Percentiles rank a stretch among this genome's conserved stretches.
Evolutionary conservation across 2,113 vertebrate genomes (phyloP).

Genomic region (Nerophis lumbriciformis): DNA sequence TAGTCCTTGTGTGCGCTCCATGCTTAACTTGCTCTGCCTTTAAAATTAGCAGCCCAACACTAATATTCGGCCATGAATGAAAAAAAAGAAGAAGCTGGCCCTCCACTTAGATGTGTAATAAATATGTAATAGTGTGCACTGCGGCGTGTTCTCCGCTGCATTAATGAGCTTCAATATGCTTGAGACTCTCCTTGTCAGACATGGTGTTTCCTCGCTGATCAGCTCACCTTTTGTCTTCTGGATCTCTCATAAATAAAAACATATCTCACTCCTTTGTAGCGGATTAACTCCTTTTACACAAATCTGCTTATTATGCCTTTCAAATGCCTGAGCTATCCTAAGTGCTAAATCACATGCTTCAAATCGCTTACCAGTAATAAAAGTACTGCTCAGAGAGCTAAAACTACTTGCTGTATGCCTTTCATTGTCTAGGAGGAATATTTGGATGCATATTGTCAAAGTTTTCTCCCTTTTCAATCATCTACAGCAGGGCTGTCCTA

Average conservation of each 20-base stretch:
- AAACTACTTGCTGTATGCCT: slow-evolving; percentile 16
- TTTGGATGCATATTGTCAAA: neutral
- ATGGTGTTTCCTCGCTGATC: slow-evolving; percentile 9
- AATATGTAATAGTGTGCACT: slow-evolving; percentile 1
- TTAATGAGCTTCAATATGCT: slow-evolving; percentile 10
- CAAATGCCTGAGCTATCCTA: slow-evolving; percentile 1
- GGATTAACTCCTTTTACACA: slow-evolving; percentile 3
- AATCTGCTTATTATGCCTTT: slow-evolving; percentile 12
- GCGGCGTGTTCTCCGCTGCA: neutral
- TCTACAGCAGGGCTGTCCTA: neutral
- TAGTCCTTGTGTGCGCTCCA: slow-evolving; percentile 8
- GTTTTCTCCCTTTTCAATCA: neutral
- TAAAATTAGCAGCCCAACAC: slow-evolving; percentile 5
- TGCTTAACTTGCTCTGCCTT: neutral
- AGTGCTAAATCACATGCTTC: slow-evolving; percentile 11
- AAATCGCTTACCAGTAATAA: neutral
- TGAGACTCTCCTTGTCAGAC: slow-evolving; percentile 9
- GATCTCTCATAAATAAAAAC: slow-evolving; percentile 20
- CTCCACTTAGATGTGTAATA: slow-evolving; percentile 5
- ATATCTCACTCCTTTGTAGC: neutral
- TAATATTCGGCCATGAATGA: neutral
- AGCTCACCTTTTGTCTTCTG: slow-evolving; percentile 6
- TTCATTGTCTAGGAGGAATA: neutral
- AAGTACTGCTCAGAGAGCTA: slow-evolving; percentile 15
- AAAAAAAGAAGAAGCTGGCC: neutral